A percentile compares a stretch with the other conserved stretches of the same genome.
phyloP scores from a whole-genome alignment of 2,888 invertebrate species.

The Tenthredo distinguenda region DNA sequence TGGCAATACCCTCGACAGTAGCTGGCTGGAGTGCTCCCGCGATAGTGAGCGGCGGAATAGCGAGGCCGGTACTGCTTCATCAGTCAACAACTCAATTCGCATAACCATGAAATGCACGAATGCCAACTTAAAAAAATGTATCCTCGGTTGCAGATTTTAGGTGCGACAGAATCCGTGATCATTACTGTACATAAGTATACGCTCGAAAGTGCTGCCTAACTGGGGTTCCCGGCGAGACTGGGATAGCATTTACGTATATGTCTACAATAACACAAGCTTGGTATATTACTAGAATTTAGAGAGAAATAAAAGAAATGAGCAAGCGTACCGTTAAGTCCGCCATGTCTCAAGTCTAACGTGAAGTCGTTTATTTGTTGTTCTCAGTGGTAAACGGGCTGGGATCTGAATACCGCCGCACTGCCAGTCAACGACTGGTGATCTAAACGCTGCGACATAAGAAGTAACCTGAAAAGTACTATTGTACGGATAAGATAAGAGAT shows the following conservation, averaged over 20 bases:
- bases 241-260: not conserved
- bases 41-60: too few species aligned
- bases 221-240: not conserved
- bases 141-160: too few species aligned
- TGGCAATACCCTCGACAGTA: too few species aligned
- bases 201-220: not conserved
- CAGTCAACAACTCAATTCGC: too few species aligned
- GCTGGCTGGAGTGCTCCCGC: too few species aligned
- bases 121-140: too few species aligned
- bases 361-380: slow-evolving; percentile 3
- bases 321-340: not conserved
- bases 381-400: not conserved
- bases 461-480: not conserved
- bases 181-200: too few species aligned
- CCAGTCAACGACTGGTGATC: not conserved
- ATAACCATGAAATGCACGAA: too few species aligned
- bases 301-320: not conserved
- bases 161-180: too few species aligned
- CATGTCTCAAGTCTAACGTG: not conserved
- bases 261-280: not conserved
- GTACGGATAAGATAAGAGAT: slow-evolving; percentile 29
- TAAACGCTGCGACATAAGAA: not conserved
- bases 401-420: not conserved
- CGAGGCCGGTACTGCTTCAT: too few species aligned
- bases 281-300: too few species aligned